Evolutionary conservation across 2,888 invertebrate genomes (phyloP).

Genomic region (Aphidius colemani): DNA sequence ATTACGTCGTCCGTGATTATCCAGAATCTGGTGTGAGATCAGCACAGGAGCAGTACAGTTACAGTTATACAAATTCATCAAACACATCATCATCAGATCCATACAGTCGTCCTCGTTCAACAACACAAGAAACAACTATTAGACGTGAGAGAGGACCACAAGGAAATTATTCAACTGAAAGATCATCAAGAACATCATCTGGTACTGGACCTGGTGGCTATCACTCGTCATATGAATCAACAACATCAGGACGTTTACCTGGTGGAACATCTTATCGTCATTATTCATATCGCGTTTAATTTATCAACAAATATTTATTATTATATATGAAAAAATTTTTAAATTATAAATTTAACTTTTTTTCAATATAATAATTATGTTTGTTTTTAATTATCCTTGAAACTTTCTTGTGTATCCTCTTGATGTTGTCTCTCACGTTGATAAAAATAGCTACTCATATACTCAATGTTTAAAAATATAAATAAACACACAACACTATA

Average conservation of each 20-base stretch:
- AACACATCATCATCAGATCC: constrained; percentile 64
- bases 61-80: constrained; percentile 74
- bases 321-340: no score
- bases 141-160: constrained; percentile 73
- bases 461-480: no score
- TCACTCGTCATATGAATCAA: constrained; percentile 76
- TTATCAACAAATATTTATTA: neutral
- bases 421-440: constrained; percentile 14
- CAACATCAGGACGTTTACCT: constrained; percentile 79
- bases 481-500: no score
- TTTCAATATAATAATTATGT: constrained; percentile 1
- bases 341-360: neutral
- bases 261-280: constrained; percentile 83
- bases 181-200: constrained; percentile 67
- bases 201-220: constrained; percentile 81
- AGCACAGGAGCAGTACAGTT: constrained; percentile 84
- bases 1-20: constrained; percentile 83
- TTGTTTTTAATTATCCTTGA: constrained; percentile 15
- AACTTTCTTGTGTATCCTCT: constrained; percentile 8
- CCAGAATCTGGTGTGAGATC: constrained; percentile 62
- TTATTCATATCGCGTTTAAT: constrained; percentile 85
- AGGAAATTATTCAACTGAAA: constrained; percentile 75
- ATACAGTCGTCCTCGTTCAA: constrained; percentile 68
- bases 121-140: constrained; percentile 71
- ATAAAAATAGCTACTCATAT: no score